Conservation (phyloP, 2,113 vertebrate genomes). For the Prinia subflava region DNA sequence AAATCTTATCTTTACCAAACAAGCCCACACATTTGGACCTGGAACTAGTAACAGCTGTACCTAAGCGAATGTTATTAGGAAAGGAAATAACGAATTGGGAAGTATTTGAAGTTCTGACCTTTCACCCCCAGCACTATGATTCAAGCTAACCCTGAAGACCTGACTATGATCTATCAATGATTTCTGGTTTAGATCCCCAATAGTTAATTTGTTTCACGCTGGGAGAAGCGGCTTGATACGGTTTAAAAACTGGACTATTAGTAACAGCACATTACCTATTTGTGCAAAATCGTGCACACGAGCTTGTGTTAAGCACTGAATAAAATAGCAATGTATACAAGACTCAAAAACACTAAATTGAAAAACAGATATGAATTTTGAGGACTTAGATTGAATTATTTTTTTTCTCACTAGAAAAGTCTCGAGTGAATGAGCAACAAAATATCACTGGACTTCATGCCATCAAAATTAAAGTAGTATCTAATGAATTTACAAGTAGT, state of each 20-base stretch:
- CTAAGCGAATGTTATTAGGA: slow-evolving; percentile 8
- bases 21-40: slow-evolving; percentile 2
- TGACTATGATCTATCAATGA: slow-evolving; percentile 42
- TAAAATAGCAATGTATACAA: background rate
- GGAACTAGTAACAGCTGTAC: slow-evolving; percentile 45
- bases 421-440: background rate
- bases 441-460: background rate
- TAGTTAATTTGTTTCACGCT: slow-evolving; percentile 45
- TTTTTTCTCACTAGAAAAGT: background rate
- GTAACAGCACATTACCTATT: background rate
- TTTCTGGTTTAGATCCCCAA: slow-evolving; percentile 48
- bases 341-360: background rate
- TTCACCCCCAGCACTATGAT: slow-evolving; percentile 31
- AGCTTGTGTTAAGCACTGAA: background rate
- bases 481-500: slow-evolving; percentile 5
- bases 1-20: background rate
- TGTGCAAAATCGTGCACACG: background rate
- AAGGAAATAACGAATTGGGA: slow-evolving; percentile 39
- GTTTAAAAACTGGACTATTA: slow-evolving; percentile 17
- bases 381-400: background rate
- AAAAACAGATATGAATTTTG: background rate
- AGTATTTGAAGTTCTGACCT: slow-evolving; percentile 63
- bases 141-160: slow-evolving; percentile 51
- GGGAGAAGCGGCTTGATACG: slow-evolving; percentile 17
- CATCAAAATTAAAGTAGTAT: background rate